These are phyloP conservation scores for Porites divaricata DNA, from an alignment of 92 coral and sea anemone species.

Conservation along the genomic window DNA sequence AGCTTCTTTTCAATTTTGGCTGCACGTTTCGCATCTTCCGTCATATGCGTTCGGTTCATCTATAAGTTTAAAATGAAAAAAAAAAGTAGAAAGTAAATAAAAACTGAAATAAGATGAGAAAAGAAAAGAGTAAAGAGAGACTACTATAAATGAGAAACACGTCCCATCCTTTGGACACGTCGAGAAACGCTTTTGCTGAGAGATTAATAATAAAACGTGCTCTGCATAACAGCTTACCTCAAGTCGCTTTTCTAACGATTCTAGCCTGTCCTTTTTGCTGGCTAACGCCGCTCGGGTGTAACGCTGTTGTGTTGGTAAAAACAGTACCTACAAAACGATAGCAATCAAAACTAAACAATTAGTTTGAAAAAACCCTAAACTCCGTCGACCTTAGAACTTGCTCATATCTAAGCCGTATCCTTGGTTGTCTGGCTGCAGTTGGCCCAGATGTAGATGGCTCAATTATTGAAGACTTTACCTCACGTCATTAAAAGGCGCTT, in stretches of 20 bases:
- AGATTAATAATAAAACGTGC: neutral
- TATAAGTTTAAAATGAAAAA: neutral
- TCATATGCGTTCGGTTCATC: conserved; percentile 97
- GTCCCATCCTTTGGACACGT: too few relatives aligned
- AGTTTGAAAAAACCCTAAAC: too few relatives aligned
- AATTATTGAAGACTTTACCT: too few relatives aligned
- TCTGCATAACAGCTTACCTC: conserved; percentile 61
- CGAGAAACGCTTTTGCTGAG: neutral
- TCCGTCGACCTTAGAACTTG: too few relatives aligned
- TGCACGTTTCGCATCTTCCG: conserved; percentile 97
- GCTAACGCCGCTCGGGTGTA: conserved; percentile 98
- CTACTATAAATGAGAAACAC: too few relatives aligned
- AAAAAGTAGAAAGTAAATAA: neutral
- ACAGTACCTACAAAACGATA: conserved; percentile 73
- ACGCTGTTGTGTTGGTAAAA: conserved; percentile 95
- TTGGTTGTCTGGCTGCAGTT: too few relatives aligned
- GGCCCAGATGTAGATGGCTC: too few relatives aligned
- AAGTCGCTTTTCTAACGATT: conserved; percentile 90
- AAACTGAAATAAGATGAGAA: too few relatives aligned
- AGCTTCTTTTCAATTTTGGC: conserved; percentile 95
- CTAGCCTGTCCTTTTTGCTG: conserved; percentile 96
- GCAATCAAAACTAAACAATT: neutral
- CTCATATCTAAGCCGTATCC: too few relatives aligned
- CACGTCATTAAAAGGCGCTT: too few relatives aligned
- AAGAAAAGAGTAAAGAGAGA: too few relatives aligned